Base-by-base conservation (phyloP, 2,888 invertebrate genomes). In the Campoplex capitator region DNA sequence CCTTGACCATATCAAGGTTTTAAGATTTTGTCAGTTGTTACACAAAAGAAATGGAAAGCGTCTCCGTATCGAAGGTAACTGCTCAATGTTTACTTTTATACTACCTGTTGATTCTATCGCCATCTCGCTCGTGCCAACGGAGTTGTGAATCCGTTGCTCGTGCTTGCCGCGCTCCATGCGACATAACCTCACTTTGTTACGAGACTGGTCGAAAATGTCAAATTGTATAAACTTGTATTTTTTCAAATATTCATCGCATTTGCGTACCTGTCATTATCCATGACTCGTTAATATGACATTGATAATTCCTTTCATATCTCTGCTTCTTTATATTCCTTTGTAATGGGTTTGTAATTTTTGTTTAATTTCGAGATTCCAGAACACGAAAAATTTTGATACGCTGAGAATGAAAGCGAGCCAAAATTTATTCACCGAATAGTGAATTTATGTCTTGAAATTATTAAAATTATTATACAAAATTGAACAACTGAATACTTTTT, bases 41-140 rank as follows among this genome's bases (percentile, higher is more conserved):
- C n/a, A 75, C 58, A 23, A 58, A 88, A 32, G 28, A 73, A 89
- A 93, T 94, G 94, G 93, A 94, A 56, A 91, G 91, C 70, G 91
- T 92, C 71, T 93, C 94, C 23, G 92, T 93, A 71, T 94, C 93
- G 68, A 94, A 93, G 92, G 94, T 94, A 92, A 81, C 86, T 86
- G n/a, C 56, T 18, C 68, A 80, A 89, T 84, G 83, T 82, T 82
- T 65, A 77, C 58, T 51, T 79, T 80, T n/a, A 70, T 68, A 58
- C 86, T 88, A 93, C 93, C 91, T 93, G 93, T 93, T 93, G 93
- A 92, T 90, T 86, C 54, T 48, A 28, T 48, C 80, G 38, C 78
- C 65, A 51, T 83, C 83, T 76, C 68, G 6, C 67, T 23, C 65
- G n/a, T 62, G 38, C 38, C 38, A 38, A 38, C 38, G 38, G 38